A percentile compares a stretch with the other conserved stretches of the same genome.
Evolutionary conservation across 2,113 vertebrate species (phyloP).

Genomic region (Psilopogon haemacephalus): DNA sequence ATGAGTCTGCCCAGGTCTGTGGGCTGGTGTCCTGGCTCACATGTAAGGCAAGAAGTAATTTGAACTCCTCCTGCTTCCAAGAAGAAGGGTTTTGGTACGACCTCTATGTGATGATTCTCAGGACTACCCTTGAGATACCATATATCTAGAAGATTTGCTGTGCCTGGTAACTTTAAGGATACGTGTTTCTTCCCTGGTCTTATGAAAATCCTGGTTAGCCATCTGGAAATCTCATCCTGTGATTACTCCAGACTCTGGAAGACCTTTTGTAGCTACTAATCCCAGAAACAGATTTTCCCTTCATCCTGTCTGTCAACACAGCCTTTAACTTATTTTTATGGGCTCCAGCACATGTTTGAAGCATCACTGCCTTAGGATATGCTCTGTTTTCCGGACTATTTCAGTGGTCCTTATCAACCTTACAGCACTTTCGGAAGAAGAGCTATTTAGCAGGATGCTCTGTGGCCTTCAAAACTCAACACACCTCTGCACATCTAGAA

Average conservation of each 20-base stretch:
- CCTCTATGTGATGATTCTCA: background rate
- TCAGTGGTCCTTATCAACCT: background rate
- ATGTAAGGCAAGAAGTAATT: background rate
- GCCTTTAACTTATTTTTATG: constrained; percentile 63
- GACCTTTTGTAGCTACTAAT: constrained; percentile 62
- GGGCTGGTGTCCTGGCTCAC: background rate
- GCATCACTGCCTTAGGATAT: constrained; percentile 32
- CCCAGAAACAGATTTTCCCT: constrained; percentile 69
- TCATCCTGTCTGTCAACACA: constrained; percentile 62
- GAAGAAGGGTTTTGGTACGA: background rate
- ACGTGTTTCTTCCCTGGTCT: background rate
- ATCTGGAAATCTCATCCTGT: constrained; percentile 57
- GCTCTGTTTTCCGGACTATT: background rate
- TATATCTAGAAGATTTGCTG: background rate
- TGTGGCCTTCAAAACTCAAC: background rate
- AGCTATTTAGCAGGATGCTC: background rate
- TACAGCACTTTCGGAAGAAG: background rate
- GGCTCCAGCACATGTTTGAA: constrained; percentile 52
- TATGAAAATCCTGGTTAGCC: constrained; percentile 3
- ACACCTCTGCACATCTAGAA: background rate
- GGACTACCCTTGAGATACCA: background rate
- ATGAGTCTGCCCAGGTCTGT: background rate
- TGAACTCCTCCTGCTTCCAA: background rate
- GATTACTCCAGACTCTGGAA: constrained; percentile 49
- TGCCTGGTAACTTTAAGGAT: background rate